Conservation (phyloP, 1,140 invertebrate genomes). For the Lepidurus packardi region DNA sequence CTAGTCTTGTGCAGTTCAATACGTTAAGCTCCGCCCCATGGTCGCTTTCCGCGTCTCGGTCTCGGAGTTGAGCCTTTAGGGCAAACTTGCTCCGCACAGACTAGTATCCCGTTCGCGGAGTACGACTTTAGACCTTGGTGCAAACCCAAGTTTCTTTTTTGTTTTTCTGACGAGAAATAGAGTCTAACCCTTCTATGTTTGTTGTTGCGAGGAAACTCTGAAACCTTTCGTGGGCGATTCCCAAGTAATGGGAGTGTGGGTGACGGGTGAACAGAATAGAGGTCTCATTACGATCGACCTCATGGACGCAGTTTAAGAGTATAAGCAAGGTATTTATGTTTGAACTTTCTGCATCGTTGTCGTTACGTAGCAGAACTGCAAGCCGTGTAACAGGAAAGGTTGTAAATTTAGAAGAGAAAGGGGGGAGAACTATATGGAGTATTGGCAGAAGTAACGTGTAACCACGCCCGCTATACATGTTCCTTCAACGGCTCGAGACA, state of each 20-base stretch:
- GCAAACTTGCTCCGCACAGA: neutral
- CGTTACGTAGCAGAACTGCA: no score
- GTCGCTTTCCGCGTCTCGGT: slow-evolving; percentile 6
- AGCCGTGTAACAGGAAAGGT: no score
- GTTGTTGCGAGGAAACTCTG: neutral
- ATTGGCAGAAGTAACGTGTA: no score
- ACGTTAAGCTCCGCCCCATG: neutral
- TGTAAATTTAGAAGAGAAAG: no score
- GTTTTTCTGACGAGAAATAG: neutral
- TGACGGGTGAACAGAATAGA: neutral
- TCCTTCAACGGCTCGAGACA: no score
- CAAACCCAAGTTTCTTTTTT: neutral
- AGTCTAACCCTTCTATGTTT: neutral
- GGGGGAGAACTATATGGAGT: no score
- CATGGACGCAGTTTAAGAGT: neutral
- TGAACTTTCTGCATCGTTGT: neutral
- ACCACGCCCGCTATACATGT: no score
- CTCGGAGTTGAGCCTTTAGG: slow-evolving; percentile 9
- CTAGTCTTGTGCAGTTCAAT: slow-evolving; percentile 18
- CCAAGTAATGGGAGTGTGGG: slow-evolving; percentile 5
- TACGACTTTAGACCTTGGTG: slow-evolving; percentile 8
- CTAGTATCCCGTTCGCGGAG: neutral
- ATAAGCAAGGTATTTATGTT: neutral
- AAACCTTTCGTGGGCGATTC: neutral
- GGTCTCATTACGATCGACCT: neutral